Evolutionary conservation across 2,113 vertebrate genomes (phyloP).

Genomic region (Varanus komodoensis): DNA sequence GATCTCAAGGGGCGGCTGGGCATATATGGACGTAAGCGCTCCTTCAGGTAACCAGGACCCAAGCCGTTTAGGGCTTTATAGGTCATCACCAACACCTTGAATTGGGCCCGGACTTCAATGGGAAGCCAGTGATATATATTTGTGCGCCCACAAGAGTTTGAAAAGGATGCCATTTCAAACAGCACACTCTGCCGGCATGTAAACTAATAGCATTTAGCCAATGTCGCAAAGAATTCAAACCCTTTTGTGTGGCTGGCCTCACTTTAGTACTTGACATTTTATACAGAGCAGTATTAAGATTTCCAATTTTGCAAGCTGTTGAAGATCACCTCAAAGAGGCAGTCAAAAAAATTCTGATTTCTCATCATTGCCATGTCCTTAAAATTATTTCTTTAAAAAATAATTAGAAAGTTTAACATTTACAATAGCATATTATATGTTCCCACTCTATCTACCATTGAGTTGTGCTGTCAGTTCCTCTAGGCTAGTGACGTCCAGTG

Average conservation of each 20-base stretch:
- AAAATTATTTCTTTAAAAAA: background rate
- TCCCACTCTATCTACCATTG: background rate
- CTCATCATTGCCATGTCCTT: background rate
- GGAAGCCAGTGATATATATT: too few relatives aligned
- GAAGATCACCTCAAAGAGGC: background rate
- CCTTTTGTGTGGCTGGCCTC: background rate
- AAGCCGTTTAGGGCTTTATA: too few relatives aligned
- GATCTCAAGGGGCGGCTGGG: too few relatives aligned
- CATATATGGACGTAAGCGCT: too few relatives aligned
- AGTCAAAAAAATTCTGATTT: background rate
- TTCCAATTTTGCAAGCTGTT: background rate
- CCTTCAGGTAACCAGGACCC: too few relatives aligned
- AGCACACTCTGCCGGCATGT: rapidly evolving
- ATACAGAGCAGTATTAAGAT: background rate
- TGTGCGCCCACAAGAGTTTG: background rate
- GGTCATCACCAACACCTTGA: too few relatives aligned
- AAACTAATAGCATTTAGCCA: background rate
- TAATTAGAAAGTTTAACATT: background rate
- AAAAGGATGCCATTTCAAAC: constrained; percentile 16
- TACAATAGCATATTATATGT: background rate
- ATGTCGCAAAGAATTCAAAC: background rate
- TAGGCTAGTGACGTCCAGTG: too few relatives aligned
- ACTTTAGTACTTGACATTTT: constrained; percentile 1
- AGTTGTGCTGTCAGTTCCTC: background rate
- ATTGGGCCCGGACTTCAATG: too few relatives aligned